These are phyloP conservation scores for Cantharis rustica DNA, from an alignment of 2,888 invertebrate species.

Conservation along the genomic window DNA sequence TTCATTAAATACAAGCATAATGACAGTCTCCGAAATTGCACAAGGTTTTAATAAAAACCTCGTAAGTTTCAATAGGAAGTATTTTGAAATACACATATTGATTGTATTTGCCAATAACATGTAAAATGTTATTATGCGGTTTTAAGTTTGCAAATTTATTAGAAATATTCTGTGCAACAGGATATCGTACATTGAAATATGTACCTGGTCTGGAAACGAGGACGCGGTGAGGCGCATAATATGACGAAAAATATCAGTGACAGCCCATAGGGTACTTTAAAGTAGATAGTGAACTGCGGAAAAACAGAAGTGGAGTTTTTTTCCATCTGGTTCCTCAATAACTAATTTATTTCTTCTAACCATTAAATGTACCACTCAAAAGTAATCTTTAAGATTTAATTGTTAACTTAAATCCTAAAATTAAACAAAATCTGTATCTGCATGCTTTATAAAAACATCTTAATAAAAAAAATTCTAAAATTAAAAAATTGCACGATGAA, in stretches of 20 bases:
- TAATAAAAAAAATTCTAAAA: background rate
- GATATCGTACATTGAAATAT: background rate
- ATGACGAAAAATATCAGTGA: no score
- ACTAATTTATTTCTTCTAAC: background rate
- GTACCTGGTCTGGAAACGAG: background rate
- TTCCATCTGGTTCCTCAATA: background rate
- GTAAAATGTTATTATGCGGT: background rate
- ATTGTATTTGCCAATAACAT: background rate
- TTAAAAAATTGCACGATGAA: background rate
- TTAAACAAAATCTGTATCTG: background rate
- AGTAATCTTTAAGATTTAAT: background rate
- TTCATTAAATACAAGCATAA: background rate
- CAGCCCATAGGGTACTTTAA: no score
- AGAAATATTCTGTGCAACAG: background rate
- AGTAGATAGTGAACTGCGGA: no score
- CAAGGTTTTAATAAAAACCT: background rate
- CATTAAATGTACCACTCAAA: background rate
- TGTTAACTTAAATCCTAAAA: background rate
- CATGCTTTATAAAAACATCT: background rate
- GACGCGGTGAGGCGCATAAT: no score
- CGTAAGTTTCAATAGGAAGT: background rate
- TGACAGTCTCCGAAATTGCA: background rate
- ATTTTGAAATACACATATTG: background rate
- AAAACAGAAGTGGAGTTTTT: no score
- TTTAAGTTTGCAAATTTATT: background rate